Conservation (phyloP, 2,888 invertebrate genomes). For the Empis stercorea region DNA sequence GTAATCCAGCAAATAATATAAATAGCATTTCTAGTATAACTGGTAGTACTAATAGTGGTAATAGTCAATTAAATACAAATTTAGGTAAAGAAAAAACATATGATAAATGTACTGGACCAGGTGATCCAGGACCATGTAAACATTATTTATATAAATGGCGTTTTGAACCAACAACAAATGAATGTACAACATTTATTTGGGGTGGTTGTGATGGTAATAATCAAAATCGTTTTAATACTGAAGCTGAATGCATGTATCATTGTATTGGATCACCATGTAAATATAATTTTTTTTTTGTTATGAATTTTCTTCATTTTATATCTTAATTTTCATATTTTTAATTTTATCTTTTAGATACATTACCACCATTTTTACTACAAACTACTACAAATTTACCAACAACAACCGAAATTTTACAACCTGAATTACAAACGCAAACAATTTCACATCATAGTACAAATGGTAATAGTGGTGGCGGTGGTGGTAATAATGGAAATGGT, state of each 20-base stretch:
- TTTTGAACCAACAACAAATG: conserved; percentile 43
- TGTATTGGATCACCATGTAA: conserved; percentile 48
- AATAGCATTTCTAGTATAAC: conserved; percentile 6
- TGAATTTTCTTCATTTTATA: background rate
- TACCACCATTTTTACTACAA: conserved; percentile 41
- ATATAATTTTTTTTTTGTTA: conserved; percentile 11
- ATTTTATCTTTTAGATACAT: conserved; percentile 35
- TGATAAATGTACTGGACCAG: conserved; percentile 35
- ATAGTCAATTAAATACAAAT: conserved; percentile 7
- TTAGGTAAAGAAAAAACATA: conserved; percentile 29
- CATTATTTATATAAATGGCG: conserved; percentile 55
- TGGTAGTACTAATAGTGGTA: conserved; percentile 1
- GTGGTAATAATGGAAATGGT: background rate
- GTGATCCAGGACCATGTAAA: conserved; percentile 45
- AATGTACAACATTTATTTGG: conserved; percentile 51
- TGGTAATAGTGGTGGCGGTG: background rate
- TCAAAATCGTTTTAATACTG: conserved; percentile 53
- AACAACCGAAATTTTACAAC: conserved; percentile 37
- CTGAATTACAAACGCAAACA: conserved; percentile 20
- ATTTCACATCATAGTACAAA: conserved; percentile 5
- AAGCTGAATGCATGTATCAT: conserved; percentile 49
- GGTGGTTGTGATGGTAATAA: conserved; percentile 56
- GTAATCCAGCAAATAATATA: conserved; percentile 4
- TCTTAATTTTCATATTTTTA: background rate
- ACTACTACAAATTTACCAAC: conserved; percentile 40